Percentiles rank a stretch among this genome's conserved stretches.
phyloP scores from a whole-genome alignment of 2,888 invertebrate species.

The Lasioglossum lativentre region DNA sequence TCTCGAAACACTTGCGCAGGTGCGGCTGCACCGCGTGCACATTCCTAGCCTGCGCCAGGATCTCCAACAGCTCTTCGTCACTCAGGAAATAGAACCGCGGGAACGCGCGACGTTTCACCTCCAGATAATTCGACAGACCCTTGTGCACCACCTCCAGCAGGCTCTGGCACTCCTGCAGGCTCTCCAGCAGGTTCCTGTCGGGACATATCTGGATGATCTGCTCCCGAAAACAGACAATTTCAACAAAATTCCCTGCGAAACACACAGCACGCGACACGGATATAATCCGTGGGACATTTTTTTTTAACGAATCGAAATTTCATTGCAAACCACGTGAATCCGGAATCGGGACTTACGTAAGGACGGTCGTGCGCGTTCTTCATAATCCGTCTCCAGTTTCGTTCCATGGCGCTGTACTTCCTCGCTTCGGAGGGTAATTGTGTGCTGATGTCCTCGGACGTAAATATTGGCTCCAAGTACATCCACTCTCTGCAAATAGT shows the following conservation, averaged over 20 bases:
- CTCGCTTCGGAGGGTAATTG: conserved; percentile 92
- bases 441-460: conserved; percentile 91
- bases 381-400: conserved; percentile 93
- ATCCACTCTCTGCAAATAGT: conserved; percentile 89
- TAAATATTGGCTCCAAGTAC: conserved; percentile 93
- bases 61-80: conserved; percentile 93
- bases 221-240: conserved; percentile 1
- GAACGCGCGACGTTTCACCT: conserved; percentile 90
- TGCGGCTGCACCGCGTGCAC: conserved; percentile 92
- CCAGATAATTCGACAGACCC: conserved; percentile 92
- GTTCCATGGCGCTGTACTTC: conserved; percentile 92
- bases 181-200: conserved; percentile 89
- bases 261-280: background rate
- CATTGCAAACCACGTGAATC: background rate
- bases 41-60: conserved; percentile 92
- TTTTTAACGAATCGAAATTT: no score
- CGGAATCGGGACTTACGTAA: conserved; percentile 35
- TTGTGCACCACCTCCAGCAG: conserved; percentile 90
- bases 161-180: conserved; percentile 89
- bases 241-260: background rate
- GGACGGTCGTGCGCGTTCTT: conserved; percentile 89
- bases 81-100: conserved; percentile 93
- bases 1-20: conserved; percentile 93
- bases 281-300: no score
- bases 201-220: conserved; percentile 89